Base-by-base conservation (phyloP, 2,797 vertebrate species). In the Pseudomugil tenellus region DNA sequence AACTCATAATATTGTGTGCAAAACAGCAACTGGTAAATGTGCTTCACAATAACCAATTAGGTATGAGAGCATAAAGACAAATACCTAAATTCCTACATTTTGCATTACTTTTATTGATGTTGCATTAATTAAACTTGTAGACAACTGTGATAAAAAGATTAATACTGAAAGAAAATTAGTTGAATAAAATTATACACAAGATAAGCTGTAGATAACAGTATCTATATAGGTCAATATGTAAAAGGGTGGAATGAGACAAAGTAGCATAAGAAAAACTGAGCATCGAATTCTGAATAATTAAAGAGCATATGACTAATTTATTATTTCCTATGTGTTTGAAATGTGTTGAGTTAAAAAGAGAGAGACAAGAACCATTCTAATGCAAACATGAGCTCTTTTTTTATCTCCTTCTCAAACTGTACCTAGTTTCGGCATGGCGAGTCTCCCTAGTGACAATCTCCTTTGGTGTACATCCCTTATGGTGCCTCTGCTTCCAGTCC, bases 401-500 rank as follows among this genome's bases (percentile, higher is more conserved):
- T n/a, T n/a, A 70, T 66, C 32, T 16, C 55, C 58, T 25, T 11
- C 60, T 63, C 43, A 58, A 52, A 54, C 56, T 48, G 62, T 29
- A 32, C 59, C 70, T 57, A 13, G 29, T 66, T 74, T 65, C 61
- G 64, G 35, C 64, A 70, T 13, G 28, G 52, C 39, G 67, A 64
- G 28, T 74, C 55, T 78, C 59, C 67, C 65, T 63, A 77, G 79
- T 70, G 68, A 81, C 65, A 4, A 64, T 87, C 59, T 75, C 86
- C 84, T 87, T 81, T 85, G 72, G 64, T 72, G 61, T 77, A 63
- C 26, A 65, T 86, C 67, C 78, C 70, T 71, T 55, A 61, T 73
- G 53, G 70, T 63, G 67, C 70, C 76, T 80, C 74, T 59, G 69
- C 57, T 28, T 76, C 49, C 48, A 60, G 53, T 10, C 35, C 71